These are phyloP conservation scores for Dendrolimus punctatus DNA, from an alignment of 1,140 invertebrate genomes.

Conservation along the genomic window DNA sequence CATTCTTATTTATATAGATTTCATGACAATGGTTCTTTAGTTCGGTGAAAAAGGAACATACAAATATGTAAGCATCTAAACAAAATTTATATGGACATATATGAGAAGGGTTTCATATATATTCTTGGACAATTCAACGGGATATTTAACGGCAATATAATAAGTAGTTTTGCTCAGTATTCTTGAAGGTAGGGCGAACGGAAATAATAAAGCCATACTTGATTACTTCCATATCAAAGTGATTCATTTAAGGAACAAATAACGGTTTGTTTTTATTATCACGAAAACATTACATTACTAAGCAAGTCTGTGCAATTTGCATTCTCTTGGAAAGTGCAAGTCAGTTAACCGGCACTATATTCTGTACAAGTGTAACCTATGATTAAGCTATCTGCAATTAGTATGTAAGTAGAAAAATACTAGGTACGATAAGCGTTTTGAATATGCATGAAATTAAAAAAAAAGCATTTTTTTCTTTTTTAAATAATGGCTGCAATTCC, in stretches of 20 bases:
- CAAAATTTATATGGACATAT: no score
- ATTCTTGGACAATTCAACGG: constrained; percentile 21
- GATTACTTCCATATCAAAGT: background rate
- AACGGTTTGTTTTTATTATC: no score
- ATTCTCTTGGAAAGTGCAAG: constrained; percentile 19
- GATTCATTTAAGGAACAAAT: no score
- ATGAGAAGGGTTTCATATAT: no score
- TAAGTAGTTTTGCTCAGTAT: constrained; percentile 21
- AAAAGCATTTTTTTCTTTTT: no score
- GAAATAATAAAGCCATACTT: constrained; percentile 36
- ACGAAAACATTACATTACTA: no score
- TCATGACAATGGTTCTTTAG: background rate
- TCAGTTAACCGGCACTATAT: constrained; percentile 12
- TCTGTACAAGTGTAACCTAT: constrained; percentile 7
- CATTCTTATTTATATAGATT: no score
- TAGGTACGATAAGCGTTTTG: constrained; percentile 14
- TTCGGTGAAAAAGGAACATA: constrained; percentile 5
- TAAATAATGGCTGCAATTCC: no score
- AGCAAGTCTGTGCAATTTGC: constrained; percentile 10
- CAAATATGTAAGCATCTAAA: no score
- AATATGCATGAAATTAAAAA: no score
- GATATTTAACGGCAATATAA: constrained; percentile 31
- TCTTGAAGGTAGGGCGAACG: constrained; percentile 23
- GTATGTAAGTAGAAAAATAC: constrained; percentile 42
- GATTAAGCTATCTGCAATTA: constrained; percentile 27